Conservation (phyloP, 1,140 invertebrate genomes). For the Drosophila arawakana region DNA sequence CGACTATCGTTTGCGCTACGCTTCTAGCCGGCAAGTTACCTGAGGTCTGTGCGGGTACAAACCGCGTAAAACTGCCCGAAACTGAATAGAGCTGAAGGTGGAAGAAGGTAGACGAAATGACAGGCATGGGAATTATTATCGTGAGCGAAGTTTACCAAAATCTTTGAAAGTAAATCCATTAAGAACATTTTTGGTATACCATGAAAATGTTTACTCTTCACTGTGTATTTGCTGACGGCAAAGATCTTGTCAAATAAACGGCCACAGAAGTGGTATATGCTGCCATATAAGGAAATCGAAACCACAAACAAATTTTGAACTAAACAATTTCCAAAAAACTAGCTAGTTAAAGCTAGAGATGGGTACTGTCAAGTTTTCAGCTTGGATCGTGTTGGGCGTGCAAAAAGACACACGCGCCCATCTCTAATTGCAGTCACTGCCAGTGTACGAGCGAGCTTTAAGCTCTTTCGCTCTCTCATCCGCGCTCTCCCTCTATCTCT, state of each 20-base stretch:
- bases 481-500: not conserved
- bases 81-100: not conserved
- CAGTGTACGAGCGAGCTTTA: not conserved
- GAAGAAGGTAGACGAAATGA: constrained; percentile 2
- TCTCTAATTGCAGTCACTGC: not conserved
- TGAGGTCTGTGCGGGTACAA: constrained; percentile 17
- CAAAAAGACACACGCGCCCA: no score
- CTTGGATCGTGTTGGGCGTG: no score
- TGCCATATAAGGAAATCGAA: no score
- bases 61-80: not conserved
- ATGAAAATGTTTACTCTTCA: constrained; percentile 9
- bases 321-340: no score
- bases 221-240: constrained; percentile 6
- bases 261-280: not conserved
- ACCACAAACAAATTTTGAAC: no score
- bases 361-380: no score
- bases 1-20: not conserved
- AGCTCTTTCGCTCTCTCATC: not conserved
- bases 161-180: constrained; percentile 27
- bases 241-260: constrained; percentile 17
- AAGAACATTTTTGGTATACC: not conserved
- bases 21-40: constrained; percentile 4
- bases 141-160: not conserved
- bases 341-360: no score
- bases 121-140: constrained; percentile 13